Percentiles rank a stretch among this genome's conserved stretches.
Conservation (phyloP, 2,113 vertebrate species). For the Trematomus loennbergii region DNA sequence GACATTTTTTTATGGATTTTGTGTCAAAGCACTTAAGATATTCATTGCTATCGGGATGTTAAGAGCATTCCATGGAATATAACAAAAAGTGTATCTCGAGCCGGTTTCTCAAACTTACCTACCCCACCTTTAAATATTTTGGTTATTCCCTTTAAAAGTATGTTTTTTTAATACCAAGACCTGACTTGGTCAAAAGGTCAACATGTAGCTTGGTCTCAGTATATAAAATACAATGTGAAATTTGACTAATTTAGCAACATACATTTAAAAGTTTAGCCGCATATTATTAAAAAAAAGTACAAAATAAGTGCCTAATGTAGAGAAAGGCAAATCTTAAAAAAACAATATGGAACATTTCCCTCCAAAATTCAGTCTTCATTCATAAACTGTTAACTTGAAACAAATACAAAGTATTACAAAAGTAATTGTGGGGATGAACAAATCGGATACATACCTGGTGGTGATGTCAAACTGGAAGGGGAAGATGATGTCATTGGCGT, state of each 20-base stretch:
- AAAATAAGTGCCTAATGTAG: no score
- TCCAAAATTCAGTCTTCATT: no score
- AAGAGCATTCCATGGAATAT: no score
- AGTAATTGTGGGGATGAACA: not conserved
- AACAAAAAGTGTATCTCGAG: no score
- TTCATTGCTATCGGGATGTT: no score
- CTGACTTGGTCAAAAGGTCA: not conserved
- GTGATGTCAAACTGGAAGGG: constrained; percentile 95
- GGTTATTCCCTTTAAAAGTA: not conserved
- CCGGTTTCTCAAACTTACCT: no score
- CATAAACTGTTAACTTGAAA: not conserved
- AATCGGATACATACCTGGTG: constrained; percentile 81
- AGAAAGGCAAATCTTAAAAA: no score
- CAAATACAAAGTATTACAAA: not conserved
- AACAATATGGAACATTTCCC: no score
- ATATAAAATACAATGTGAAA: not conserved
- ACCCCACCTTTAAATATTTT: no score
- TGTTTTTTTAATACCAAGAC: no score
- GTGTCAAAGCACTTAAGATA: no score
- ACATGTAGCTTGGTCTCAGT: not conserved
- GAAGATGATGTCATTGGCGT: constrained; percentile 89
- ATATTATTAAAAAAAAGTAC: not conserved
- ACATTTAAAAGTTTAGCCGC: not conserved
- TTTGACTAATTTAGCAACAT: not conserved
- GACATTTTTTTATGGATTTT: no score